Evolutionary conservation across 2,113 vertebrate genomes (phyloP).

Genomic region (Podocnemis expansa): DNA sequence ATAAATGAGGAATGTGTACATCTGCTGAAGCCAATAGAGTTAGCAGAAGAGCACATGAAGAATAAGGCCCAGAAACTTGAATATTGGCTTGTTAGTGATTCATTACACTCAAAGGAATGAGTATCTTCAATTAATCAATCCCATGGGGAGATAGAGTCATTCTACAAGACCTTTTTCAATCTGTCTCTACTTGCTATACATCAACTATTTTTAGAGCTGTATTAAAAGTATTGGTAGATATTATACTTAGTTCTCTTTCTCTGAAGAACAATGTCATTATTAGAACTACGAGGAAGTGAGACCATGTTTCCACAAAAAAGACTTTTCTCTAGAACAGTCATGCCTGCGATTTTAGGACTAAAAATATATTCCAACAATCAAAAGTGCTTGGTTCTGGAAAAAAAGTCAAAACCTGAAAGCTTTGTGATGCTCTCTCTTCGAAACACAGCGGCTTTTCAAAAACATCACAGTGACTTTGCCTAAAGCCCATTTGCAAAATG

Average conservation of each 20-base stretch:
- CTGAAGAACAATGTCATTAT: neutral
- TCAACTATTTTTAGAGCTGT: neutral
- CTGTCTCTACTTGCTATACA: neutral
- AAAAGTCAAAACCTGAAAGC: neutral
- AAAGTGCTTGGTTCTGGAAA: neutral
- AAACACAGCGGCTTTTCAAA: neutral
- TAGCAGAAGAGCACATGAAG: neutral
- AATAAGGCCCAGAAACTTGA: neutral
- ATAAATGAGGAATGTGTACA: neutral
- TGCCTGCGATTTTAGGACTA: no score
- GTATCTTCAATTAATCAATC: slow-evolving; percentile 10
- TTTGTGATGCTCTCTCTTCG: neutral
- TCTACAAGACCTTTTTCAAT: neutral
- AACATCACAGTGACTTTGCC: neutral
- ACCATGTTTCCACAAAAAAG: neutral
- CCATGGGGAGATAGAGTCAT: neutral
- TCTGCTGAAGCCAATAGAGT: neutral
- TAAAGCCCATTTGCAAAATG: no score
- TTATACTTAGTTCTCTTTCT: neutral
- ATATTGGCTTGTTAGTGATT: neutral
- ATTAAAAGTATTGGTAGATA: neutral
- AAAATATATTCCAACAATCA: neutral
- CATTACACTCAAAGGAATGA: slow-evolving; percentile 24
- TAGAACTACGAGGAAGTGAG: no score
- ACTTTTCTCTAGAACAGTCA: no score